phyloP scores from a whole-genome alignment of 2,113 vertebrate genomes.

The Pipra filicauda region DNA sequence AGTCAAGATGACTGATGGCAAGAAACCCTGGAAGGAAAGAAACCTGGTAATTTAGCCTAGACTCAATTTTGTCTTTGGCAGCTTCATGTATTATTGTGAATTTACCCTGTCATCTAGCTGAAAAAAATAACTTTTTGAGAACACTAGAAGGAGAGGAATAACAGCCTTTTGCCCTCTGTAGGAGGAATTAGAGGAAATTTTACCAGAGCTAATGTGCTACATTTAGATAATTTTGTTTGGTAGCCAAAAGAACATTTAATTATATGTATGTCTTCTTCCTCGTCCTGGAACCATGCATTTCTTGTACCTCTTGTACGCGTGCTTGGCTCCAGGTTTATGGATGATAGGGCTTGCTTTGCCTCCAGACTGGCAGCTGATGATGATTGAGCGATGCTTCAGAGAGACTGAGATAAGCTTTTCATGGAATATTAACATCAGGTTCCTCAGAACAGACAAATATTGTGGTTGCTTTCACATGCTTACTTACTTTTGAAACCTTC shows the following conservation, averaged over 20 bases:
- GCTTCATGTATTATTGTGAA: conserved; percentile 23
- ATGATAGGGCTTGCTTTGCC: not conserved
- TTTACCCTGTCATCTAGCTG: conserved; percentile 46
- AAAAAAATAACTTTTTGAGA: conserved; percentile 24
- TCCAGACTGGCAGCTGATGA: not conserved
- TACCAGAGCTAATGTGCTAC: not conserved
- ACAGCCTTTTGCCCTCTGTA: not conserved
- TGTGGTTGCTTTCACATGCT: not conserved
- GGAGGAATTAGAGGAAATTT: not conserved
- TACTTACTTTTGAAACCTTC: conserved; percentile 83
- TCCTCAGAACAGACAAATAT: not conserved
- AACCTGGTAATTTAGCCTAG: conserved; percentile 44
- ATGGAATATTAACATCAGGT: not conserved
- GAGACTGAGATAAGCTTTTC: not conserved
- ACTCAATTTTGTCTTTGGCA: conserved; percentile 23
- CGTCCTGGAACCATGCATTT: not conserved
- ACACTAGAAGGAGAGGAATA: not conserved
- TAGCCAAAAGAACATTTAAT: conserved; percentile 1
- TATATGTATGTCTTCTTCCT: not conserved
- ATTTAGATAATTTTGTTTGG: not conserved
- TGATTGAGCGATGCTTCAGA: not conserved
- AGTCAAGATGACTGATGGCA: conserved; percentile 4
- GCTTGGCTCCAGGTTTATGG: not conserved
- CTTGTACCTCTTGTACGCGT: not conserved
- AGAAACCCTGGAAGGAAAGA: not conserved